Evolutionary conservation across 2,797 vertebrate genomes (phyloP).

Genomic region (Sebastes minor): DNA sequence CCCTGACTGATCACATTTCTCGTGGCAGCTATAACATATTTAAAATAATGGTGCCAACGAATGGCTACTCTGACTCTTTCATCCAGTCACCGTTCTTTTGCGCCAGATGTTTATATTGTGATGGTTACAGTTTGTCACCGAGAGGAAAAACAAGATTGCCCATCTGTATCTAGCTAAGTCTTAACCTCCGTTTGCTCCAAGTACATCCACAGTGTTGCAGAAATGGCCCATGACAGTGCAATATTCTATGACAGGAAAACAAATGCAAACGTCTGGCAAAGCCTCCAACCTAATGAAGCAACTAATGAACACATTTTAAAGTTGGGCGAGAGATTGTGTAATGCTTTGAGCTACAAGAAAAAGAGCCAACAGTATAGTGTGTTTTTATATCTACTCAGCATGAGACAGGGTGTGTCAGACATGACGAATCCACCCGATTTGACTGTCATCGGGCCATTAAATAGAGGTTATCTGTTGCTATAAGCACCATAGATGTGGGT

Average conservation of each 20-base stretch:
- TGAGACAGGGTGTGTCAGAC: background rate
- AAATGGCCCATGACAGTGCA: background rate
- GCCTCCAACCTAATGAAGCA: constrained; percentile 8
- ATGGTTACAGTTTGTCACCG: background rate
- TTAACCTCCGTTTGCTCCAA: constrained; percentile 6
- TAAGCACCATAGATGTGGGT: too few relatives aligned
- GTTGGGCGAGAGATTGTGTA: background rate
- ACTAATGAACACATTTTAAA: constrained; percentile 21
- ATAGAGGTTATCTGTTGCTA: too few relatives aligned
- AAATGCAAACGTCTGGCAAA: background rate
- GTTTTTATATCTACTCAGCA: background rate
- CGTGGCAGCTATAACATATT: background rate
- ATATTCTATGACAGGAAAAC: constrained; percentile 1
- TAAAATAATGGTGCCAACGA: background rate
- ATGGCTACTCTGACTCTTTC: background rate
- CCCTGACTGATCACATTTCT: background rate
- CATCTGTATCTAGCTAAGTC: background rate
- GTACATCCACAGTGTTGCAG: constrained; percentile 7
- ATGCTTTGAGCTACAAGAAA: background rate
- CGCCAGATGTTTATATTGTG: background rate
- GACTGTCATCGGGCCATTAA: too few relatives aligned
- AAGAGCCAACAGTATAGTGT: background rate
- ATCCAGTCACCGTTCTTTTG: background rate
- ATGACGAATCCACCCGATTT: too few relatives aligned
- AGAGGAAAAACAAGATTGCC: background rate